Evolutionary conservation across 2,113 vertebrate species (phyloP), one percentile per base, ranked within the genome.

Genomic region (Hemibagrus wyckioides): DNA sequence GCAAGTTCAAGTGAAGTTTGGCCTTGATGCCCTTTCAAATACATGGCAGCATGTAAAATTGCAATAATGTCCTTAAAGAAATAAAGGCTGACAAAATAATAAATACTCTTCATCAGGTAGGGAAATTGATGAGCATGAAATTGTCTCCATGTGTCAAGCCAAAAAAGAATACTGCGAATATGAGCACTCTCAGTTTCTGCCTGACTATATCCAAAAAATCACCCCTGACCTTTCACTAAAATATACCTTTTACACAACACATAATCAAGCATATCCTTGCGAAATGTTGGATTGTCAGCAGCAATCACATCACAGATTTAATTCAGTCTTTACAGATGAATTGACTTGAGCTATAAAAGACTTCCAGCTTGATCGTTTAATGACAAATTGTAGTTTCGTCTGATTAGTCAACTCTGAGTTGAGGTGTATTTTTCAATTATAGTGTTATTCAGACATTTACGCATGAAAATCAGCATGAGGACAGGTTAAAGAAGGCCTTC

Each of bases 161-260:
- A 33, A 71, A 39, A 36, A 71, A 19, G 25, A 28, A 6, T 28
- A 90, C 75, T 76, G 56, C 65, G 81, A 48, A 88, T 81, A 36
- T 23, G 50, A 30, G 36, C 14, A 75, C 33, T 41, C 41, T 48
- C 25, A 33, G 25, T 80, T 41, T 56, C 50, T 54, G 30, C 17
- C 25, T 59, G 52, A 76, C 75, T 88, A 67, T 63, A 80, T 76
- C 36, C 54, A 76, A 54, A 30, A 85, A 85, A 87, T 85, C 59
- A 79, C 11, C 1, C 4, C 39, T 86, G 90, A 88, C 86, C 86
- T 88, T 89, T 89, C n/a, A 61, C 33, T 80, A 36, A 76, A 80
- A 85, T 84, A 79, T 82, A 30, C 69, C 63, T 80, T 83, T 85
- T 41, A 25, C 52, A 65, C 54, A 90, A 56, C 44, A 89, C 41